Base-by-base conservation (phyloP, 2,888 invertebrate species). In the Scelioninae gen. 2 region DNA sequence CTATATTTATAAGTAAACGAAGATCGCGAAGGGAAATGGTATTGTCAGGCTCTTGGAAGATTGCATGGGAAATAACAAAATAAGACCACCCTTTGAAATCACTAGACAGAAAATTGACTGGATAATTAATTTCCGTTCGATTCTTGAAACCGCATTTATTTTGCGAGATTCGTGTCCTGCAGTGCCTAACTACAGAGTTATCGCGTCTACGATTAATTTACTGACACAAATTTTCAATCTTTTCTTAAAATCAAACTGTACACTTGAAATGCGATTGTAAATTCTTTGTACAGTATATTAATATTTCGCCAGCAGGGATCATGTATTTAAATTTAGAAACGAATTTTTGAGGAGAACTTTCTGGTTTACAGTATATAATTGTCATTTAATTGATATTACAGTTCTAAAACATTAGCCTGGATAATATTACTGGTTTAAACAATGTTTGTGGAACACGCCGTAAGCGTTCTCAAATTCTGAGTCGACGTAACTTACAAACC, bases 31-130 rank as follows among this genome's bases (percentile, higher is more conserved):
- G 31, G 45, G 55, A 58, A 71, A 52, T 64, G 58, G 65, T 22
- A 60, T 65, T 71, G 71, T 63, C 52, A 60, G 60, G 10, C 52
- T 39, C 58, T 43, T 60, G 45, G 60, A 60, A 65, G 65, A 60
- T 65, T 65, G 64, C 60, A 41, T 63, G 45, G 70, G 65, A 61
- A 73, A 65, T 65, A 67, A 73, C 61, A 73, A 73, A 61, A 73
- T 57, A 60, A 60, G 46, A 50, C 55, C 50, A 67, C 39, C 73
- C 67, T 67, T 73, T 61, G 73, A 67, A 67, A 57, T 50, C 67
- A 57, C 67, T 61, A 43, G 73, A 73, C 35, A 67, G 73, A 67
- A 73, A 73, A 73, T 73, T 73, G 73, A 57, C 67, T 73, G 57
- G 61, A 61, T 72, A 72, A 72, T 72, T 72, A 25, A 72, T 72